Base-by-base conservation (phyloP, 2,113 vertebrate species). In the Eudyptes chrysolophus region DNA sequence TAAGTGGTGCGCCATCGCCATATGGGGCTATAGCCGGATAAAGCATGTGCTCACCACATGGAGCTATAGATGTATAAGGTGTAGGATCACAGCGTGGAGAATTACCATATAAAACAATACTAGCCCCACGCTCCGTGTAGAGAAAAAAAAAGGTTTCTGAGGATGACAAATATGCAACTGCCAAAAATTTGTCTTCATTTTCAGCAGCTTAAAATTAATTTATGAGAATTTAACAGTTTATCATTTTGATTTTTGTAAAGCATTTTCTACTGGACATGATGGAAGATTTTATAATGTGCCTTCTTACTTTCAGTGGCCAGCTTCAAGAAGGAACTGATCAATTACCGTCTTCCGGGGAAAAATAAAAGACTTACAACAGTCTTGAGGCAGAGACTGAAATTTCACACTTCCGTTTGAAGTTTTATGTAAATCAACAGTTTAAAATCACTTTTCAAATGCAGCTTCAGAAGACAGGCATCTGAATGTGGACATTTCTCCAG, bases 81-180 rank as follows among this genome's bases (percentile, higher is more conserved):
- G 21, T 17, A 36, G 36, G 64, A 25, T 52, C 34, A 51, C 11
- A 57, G 38, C 8, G 22, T 29, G 24, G 26, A 69, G 29, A 71
- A 51, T 24, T 64, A 19, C 4, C 17, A 2, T 16, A 26, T 9
- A 34, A 79, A 32, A 10, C 6, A 52, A 30, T 34, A 52, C 6
- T 20, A 52, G 2, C 22, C 11, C 2, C 1, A 34, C 10, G 3
- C 12, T 51, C 32, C 2, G 0, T 16, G 9, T 18, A 32, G 25
- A 51, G 15, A 29, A 36, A 25, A n/a, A n/a, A 51, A 16, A 30
- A 3, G 0, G 0, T 46, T 57, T 80, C 25, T 57, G 36, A 81
- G 51, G 13, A 46, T 36, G 13, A 22, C 10, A 86, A 94, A 58
- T 46, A 10, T 1, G 0, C 15, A 54, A n/a, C 8, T 19, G 17